Evolutionary conservation across 1,140 invertebrate genomes (phyloP).

Genomic region (Pentalonia nigronervosa): DNA sequence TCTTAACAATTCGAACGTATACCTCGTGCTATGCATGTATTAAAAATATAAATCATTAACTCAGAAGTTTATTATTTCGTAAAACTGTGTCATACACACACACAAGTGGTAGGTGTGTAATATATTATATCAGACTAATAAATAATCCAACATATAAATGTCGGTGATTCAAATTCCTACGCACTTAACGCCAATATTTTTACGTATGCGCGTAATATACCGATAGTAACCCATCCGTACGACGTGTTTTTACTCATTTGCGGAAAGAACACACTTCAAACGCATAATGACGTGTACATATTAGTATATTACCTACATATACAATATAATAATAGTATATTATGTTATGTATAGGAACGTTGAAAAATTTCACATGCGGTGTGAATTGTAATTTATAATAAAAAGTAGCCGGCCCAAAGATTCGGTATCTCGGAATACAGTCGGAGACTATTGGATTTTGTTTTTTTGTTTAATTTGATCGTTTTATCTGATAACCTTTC

Average conservation of each 20-base stretch:
- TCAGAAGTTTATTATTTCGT: not conserved
- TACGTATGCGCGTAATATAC: not conserved
- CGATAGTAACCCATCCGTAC: not conserved
- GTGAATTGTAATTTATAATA: slow-evolving; percentile 12
- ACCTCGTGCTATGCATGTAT: not conserved
- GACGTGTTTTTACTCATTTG: not conserved
- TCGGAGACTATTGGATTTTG: not conserved
- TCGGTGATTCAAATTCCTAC: slow-evolving; percentile 3
- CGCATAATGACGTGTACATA: not conserved
- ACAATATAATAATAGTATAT: not conserved
- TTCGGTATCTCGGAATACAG: not conserved
- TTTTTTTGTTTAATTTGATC: slow-evolving; percentile 16
- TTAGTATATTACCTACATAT: not conserved
- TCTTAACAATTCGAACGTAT: not conserved
- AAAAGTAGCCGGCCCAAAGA: slow-evolving; percentile 12
- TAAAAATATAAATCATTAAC: not conserved
- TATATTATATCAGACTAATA: slow-evolving; percentile 36
- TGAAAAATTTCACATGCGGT: not conserved
- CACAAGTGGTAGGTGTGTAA: not conserved
- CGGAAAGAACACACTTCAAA: not conserved
- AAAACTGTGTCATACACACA: slow-evolving; percentile 19
- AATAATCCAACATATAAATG: not conserved
- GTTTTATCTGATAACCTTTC: slow-evolving; percentile 4
- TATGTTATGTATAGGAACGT: not conserved
- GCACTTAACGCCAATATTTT: not conserved